Conservation (phyloP, 2,113 vertebrate species). For the Mormyrus lacerda region DNA sequence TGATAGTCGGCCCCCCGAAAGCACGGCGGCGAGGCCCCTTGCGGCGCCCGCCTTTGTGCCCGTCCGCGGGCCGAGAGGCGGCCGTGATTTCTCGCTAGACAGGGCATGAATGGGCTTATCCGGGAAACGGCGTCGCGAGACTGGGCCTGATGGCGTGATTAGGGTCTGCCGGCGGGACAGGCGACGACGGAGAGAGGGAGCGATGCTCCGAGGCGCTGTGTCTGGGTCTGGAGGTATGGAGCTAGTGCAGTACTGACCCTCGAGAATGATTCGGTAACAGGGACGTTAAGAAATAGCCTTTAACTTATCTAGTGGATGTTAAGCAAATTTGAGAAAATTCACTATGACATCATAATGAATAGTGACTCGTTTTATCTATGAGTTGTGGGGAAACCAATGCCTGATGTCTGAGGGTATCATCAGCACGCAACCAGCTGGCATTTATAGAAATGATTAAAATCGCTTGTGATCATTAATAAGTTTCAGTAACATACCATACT, state of each 20-base stretch:
- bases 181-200: background rate
- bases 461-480: background rate
- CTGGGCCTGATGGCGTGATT: background rate
- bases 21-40: background rate
- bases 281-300: conserved; percentile 1
- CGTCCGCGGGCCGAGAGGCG: background rate
- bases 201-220: background rate
- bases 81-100: conserved; percentile 9
- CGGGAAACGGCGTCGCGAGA: background rate
- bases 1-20: background rate
- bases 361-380: background rate
- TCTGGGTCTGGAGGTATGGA: background rate
- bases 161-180: background rate
- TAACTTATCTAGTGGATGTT: background rate
- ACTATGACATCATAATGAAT: background rate
- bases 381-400: background rate
- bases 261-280: background rate
- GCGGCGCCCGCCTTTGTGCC: background rate
- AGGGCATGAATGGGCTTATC: background rate
- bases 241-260: background rate
- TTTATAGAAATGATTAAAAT: background rate
- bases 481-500: background rate
- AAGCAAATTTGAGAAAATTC: background rate
- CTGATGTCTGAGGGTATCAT: background rate
- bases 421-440: background rate